Percentiles rank a stretch among this genome's conserved stretches.
Conservation (phyloP, 1,140 invertebrate species). For the Saccostrea cuccullata region DNA sequence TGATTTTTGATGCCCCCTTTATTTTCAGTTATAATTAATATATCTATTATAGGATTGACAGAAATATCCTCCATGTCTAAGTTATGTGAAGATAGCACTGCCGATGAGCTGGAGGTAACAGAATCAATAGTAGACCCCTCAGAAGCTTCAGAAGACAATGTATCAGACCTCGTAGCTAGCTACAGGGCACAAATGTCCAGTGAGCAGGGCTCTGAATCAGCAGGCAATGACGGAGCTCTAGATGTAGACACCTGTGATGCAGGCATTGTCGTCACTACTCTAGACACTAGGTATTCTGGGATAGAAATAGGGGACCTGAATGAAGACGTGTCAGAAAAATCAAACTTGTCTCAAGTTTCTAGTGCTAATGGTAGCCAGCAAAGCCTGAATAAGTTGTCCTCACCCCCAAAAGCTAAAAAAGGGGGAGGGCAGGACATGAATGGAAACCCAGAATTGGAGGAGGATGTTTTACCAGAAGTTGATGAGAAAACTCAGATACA, state of each 20-base stretch:
- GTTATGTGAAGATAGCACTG: constrained; percentile 68
- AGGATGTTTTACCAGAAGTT: constrained; percentile 41
- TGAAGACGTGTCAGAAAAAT: constrained; percentile 72
- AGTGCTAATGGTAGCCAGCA: constrained; percentile 73
- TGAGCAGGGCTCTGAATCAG: not conserved
- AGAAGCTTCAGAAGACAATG: constrained; percentile 45
- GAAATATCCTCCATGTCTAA: constrained; percentile 66
- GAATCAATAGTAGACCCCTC: constrained; percentile 51
- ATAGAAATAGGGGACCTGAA: constrained; percentile 75
- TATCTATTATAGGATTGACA: constrained; percentile 51
- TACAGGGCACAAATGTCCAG: constrained; percentile 35
- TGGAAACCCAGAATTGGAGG: constrained; percentile 71
- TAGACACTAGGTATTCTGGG: constrained; percentile 72
- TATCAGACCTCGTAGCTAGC: constrained; percentile 21
- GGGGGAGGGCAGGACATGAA: constrained; percentile 73
- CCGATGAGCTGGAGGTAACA: constrained; percentile 74
- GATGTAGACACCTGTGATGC: constrained; percentile 47
- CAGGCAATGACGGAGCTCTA: constrained; percentile 9
- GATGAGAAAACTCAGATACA: not conserved
- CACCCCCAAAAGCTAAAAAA: constrained; percentile 26
- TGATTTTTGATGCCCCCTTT: too few species aligned
- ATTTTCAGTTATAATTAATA: too few species aligned
- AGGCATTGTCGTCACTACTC: constrained; percentile 61
- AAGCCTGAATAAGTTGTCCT: constrained; percentile 70
- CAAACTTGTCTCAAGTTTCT: constrained; percentile 65